phyloP scores from a whole-genome alignment of 1,140 invertebrate genomes.

The Euura lappo region DNA sequence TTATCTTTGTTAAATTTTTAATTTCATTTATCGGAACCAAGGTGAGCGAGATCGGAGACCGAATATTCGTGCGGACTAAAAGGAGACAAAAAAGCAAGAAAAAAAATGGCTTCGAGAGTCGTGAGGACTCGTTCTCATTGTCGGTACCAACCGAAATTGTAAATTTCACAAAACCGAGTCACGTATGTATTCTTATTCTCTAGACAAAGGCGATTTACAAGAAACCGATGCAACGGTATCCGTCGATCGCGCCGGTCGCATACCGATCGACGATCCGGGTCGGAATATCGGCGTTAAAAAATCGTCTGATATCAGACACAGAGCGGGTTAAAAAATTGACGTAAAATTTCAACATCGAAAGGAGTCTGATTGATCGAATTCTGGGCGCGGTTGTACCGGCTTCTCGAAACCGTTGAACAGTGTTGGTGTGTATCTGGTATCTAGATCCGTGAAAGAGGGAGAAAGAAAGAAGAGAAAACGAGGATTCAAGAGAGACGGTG shows the following conservation, averaged over 20 bases:
- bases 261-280: too few species aligned
- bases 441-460: not conserved
- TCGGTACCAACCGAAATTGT: not conserved
- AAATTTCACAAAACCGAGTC: not conserved
- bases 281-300: too few species aligned
- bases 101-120: not conserved
- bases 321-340: not conserved
- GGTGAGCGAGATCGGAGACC: not conserved
- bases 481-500: constrained; percentile 36
- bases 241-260: too few species aligned
- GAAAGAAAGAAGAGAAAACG: constrained; percentile 30
- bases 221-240: too few species aligned
- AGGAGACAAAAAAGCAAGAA: not conserved
- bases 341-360: not conserved
- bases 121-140: not conserved
- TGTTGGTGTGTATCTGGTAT: too few species aligned
- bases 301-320: not conserved
- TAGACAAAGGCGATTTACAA: too few species aligned
- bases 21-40: not conserved
- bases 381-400: not conserved
- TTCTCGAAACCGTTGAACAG: too few species aligned
- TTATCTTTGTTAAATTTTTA: not conserved
- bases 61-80: not conserved
- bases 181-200: not conserved
- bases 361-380: not conserved